These are phyloP conservation scores for Pogonus chalceus DNA, from an alignment of 1,140 invertebrate species.

Conservation along the genomic window DNA sequence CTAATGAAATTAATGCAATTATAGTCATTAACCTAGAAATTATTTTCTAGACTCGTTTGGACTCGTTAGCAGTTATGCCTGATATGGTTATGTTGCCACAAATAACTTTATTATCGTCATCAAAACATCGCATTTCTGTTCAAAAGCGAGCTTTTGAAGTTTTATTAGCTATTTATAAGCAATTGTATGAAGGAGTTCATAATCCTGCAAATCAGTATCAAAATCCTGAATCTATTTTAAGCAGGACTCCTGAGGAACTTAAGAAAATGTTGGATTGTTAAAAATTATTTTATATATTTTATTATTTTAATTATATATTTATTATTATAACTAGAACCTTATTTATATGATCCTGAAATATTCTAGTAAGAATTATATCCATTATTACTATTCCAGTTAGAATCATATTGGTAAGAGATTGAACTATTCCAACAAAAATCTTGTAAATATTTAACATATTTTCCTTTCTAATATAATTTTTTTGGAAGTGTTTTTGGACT, in stretches of 20 bases:
- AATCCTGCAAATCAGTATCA: conserved; percentile 67
- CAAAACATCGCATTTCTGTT: conserved; percentile 60
- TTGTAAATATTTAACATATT: too few species aligned
- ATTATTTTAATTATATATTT: background rate
- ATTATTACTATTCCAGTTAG: too few species aligned
- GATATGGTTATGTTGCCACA: conserved; percentile 77
- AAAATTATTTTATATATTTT: background rate
- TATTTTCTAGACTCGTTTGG: conserved; percentile 58
- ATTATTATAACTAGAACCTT: too few species aligned
- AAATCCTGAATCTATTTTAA: conserved; percentile 58
- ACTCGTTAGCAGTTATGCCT: conserved; percentile 65
- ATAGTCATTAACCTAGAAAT: conserved; percentile 8
- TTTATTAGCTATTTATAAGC: conserved; percentile 77
- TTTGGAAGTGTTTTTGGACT: too few species aligned
- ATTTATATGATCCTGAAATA: too few species aligned
- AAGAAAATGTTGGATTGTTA: conserved; percentile 33
- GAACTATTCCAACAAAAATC: too few species aligned
- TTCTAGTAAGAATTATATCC: too few species aligned
- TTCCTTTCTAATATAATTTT: too few species aligned
- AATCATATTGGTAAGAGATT: too few species aligned
- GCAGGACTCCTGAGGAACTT: conserved; percentile 67
- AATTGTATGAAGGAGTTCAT: conserved; percentile 71
- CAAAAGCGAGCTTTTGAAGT: conserved; percentile 77
- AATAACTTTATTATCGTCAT: conserved; percentile 71
- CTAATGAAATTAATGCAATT: conserved; percentile 8